A percentile compares a stretch with the other conserved stretches of the same genome.
These are phyloP conservation scores for Harmothoe impar DNA, from an alignment of 2,888 invertebrate species.

Conservation along the genomic window DNA sequence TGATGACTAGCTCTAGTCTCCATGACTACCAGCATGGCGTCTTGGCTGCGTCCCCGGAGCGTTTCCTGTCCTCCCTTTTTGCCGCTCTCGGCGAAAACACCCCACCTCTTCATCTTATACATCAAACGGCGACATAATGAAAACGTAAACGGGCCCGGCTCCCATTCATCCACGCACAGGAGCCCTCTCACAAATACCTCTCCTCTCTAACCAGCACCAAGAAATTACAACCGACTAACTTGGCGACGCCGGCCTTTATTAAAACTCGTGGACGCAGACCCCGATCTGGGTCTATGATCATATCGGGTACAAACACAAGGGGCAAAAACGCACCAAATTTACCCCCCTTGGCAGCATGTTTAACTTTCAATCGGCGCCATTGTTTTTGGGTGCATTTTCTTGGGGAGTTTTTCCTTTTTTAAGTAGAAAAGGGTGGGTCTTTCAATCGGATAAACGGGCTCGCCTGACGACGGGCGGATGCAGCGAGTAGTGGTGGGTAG, in stretches of 20 bases:
- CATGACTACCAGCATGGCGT: background rate
- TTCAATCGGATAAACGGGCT: background rate
- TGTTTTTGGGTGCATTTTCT: slow-evolving; percentile 29
- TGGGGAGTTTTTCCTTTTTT: background rate
- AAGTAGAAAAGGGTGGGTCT: background rate
- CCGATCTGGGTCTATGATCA: slow-evolving; percentile 27
- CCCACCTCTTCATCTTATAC: slow-evolving; percentile 51
- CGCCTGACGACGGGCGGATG: background rate
- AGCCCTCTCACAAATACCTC: slow-evolving; percentile 31
- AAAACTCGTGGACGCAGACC: background rate
- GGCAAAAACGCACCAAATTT: slow-evolving; percentile 36
- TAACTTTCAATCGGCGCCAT: slow-evolving; percentile 52
- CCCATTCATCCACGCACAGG: background rate
- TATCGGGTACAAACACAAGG: background rate
- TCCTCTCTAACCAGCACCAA: slow-evolving; percentile 30
- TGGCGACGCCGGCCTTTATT: background rate
- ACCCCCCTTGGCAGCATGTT: slow-evolving; percentile 9
- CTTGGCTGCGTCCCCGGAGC: background rate
- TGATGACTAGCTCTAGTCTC: background rate
- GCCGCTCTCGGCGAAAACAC: slow-evolving; percentile 16
- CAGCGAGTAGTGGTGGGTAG: background rate
- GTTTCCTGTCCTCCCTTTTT: slow-evolving; percentile 39
- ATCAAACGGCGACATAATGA: slow-evolving; percentile 34
- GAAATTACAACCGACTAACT: slow-evolving; percentile 47
- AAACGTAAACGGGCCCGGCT: slow-evolving; percentile 37